Base-by-base conservation (phyloP, 2,888 invertebrate species). In the Drosophila neoperkinsi region DNA sequence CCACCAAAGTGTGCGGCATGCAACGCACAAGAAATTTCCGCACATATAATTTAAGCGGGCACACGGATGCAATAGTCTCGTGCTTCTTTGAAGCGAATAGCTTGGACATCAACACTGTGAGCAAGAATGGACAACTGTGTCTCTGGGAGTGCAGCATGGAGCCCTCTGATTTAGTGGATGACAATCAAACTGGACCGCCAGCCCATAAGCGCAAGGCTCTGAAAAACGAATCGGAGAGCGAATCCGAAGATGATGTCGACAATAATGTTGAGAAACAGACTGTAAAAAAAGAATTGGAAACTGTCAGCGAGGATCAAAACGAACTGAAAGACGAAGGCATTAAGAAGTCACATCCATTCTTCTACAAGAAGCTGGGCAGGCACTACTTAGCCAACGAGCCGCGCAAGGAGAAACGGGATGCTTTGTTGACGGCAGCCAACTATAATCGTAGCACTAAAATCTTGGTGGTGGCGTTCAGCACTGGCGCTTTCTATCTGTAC, bases 401-500 rank as follows among this genome's bases (percentile, higher is more conserved):
- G 0, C 94, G 95, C 30, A 96, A 95, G 90, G 94, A 95, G 18
- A 93, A 95, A 79, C 94, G 94, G 52, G 94, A 95, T 75, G 95
- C 96, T 0, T 93, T 94, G 62, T 93, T 99, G 1, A 97, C 98
- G 0, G 95, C 98, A 0, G 96, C 96, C 0, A 96, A 96, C 53
- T 99, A 97, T 93, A 97, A 99, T 92, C 95, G 95, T 79, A 94
- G 95, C 2, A 96, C 96, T 0, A 96, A 96, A 91, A 95, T 99
- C 78, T 94, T 99, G 63, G 97, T 99, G 0, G 96, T 97, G 41
- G 99, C 98, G 10, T 99, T 98, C 92, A 96, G 96, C 21, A 97
- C 96, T 78, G 99, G 99, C 3, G 95, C 96, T 33, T 99, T 99
- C 94, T 97, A 97, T 91, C 94, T 99, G 0, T 97, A 99, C 91